Evolutionary conservation across 2,113 vertebrate genomes (phyloP).

Genomic region (Colaptes auratus): DNA sequence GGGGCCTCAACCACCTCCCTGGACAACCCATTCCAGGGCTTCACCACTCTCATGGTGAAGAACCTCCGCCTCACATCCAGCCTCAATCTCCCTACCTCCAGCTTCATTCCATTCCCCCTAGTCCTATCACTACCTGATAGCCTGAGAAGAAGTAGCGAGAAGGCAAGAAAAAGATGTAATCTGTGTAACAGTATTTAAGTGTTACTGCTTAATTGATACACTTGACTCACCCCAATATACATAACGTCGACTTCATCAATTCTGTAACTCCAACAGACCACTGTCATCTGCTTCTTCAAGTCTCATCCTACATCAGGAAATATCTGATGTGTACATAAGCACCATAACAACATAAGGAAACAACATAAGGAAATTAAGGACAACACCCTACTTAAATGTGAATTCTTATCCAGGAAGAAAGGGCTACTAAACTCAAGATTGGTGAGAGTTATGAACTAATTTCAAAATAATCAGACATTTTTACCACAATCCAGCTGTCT

Average conservation of each 20-base stretch:
- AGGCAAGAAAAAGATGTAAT: accelerated
- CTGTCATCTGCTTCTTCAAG: background rate
- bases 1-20: too few relatives aligned
- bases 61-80: too few relatives aligned
- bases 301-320: background rate
- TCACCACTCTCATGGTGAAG: too few relatives aligned
- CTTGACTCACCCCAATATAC: background rate
- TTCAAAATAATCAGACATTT: background rate
- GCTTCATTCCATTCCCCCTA: too few relatives aligned
- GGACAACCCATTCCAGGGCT: too few relatives aligned
- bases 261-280: background rate
- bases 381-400: background rate
- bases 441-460: background rate
- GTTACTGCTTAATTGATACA: background rate
- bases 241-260: background rate
- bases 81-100: too few relatives aligned
- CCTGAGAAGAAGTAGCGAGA: too few relatives aligned
- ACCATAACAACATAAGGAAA: background rate
- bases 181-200: background rate
- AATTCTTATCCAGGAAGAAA: background rate
- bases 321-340: background rate
- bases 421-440: background rate
- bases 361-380: background rate
- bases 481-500: background rate
- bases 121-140: too few relatives aligned